Conservation (phyloP, 2,797 vertebrate genomes). For the Ibycter americanus region DNA sequence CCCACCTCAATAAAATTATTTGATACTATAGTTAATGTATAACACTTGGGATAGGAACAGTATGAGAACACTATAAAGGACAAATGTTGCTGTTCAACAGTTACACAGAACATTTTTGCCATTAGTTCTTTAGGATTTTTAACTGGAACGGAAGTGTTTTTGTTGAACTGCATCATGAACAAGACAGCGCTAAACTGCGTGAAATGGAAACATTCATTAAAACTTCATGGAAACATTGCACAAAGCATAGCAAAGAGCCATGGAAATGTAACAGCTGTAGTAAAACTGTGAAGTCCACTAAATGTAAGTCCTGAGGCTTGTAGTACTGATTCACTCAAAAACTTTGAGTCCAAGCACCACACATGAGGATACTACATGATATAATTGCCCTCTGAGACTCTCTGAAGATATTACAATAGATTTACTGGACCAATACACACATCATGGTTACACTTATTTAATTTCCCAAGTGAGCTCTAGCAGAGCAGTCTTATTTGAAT, state of each 20-base stretch:
- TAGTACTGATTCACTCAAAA: background rate
- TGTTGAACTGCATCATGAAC: background rate
- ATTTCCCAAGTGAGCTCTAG: slow-evolving; percentile 30
- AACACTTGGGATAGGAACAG: background rate
- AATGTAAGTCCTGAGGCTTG: background rate
- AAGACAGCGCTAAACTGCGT: background rate
- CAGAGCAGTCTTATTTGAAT: slow-evolving; percentile 19
- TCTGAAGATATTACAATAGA: background rate
- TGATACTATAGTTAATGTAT: background rate
- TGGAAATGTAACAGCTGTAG: background rate
- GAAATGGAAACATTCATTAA: slow-evolving; percentile 9
- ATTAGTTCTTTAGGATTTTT: background rate
- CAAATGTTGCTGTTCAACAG: background rate
- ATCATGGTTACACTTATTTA: background rate
- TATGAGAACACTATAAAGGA: background rate
- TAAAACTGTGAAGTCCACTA: background rate
- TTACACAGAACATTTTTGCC: background rate
- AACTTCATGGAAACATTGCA: background rate
- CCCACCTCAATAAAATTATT: background rate
- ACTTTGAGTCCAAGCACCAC: background rate
- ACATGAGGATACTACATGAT: background rate
- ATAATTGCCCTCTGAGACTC: background rate
- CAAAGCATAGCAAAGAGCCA: background rate
- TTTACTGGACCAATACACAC: background rate
- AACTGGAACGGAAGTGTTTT: background rate